Evolutionary conservation across 2,797 vertebrate species (phyloP), one percentile per base, ranked within the genome.

Genomic region (Xenops minutus): DNA sequence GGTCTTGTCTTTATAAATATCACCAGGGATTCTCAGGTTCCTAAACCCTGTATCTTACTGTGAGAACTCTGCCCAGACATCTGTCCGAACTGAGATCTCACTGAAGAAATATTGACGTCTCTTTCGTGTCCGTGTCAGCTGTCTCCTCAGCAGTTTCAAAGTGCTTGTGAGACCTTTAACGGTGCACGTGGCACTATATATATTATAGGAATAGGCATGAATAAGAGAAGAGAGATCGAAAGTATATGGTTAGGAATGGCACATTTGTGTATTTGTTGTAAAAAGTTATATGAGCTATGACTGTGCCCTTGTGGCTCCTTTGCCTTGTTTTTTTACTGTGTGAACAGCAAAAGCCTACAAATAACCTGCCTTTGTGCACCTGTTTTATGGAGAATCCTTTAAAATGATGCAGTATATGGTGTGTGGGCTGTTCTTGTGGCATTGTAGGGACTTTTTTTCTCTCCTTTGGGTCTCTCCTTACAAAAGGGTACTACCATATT

Each of bases 281-380:
- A 96, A 87, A 93, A 92, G 76, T 94, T 96, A 51, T 55, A 52
- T 62, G 61, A 88, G 79, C 79, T 88, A 27, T 66, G 85, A 91
- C 78, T 94, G 64, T 93, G 89, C 92, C 87, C 82, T 89, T 84
- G 89, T 85, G 82, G 58, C 85, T 96, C 73, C 58, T 94, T 89
- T 85, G 68, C 75, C 27, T 95, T 85, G 64, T 54, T 62, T 89
- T 91, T 92, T 94, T 81, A 85, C 48, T 76, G 71, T 75, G 62
- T 4, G 22, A 96, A 85, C 72, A 92, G 75, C 44, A 82, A 79
- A 96, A 91, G 54, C 36, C 62, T n/a, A 79, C 91, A 91, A 93
- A 90, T 85, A 88, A 68, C 39, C 61, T 78, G 73, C 39, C 34
- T 95, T 88, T 97, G 79, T 94, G 62, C 66, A 90, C 85, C 64